Evolutionary conservation across 2,888 invertebrate species (phyloP).

Genomic region (Nasonovia ribisnigri): DNA sequence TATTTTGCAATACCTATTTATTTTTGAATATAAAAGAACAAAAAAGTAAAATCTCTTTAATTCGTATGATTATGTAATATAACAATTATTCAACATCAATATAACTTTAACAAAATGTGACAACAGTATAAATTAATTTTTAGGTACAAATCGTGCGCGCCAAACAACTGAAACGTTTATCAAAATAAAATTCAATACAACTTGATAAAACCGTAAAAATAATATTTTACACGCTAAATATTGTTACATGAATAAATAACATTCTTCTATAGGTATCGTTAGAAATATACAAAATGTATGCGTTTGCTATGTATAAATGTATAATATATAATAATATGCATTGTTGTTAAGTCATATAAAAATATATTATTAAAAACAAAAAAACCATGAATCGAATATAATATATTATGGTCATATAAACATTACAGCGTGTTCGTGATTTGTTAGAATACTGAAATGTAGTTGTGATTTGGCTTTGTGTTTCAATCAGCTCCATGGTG

Average conservation of each 20-base stretch:
- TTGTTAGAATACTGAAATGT: not conserved
- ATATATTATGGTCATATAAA: not conserved
- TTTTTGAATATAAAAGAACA: not conserved
- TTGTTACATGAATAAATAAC: constrained; percentile 33
- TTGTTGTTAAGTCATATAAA: constrained; percentile 18
- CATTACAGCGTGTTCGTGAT: not conserved
- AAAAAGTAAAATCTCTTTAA: constrained; percentile 14
- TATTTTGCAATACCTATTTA: not conserved
- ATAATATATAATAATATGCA: constrained; percentile 6
- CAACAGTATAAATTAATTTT: constrained; percentile 55
- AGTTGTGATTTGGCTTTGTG: not conserved
- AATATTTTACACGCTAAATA: constrained; percentile 14
- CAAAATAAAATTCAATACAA: not conserved
- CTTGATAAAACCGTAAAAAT: not conserved
- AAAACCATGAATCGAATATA: not conserved
- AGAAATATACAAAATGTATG: constrained; percentile 48
- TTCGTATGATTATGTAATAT: constrained; percentile 41
- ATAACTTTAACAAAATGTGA: constrained; percentile 49
- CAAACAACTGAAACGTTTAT: constrained; percentile 47
- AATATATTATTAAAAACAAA: not conserved
- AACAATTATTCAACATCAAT: constrained; percentile 56
- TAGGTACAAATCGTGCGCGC: constrained; percentile 48
- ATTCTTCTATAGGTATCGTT: constrained; percentile 7
- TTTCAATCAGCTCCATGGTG: not conserved
- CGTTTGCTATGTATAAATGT: not conserved